These are phyloP conservation scores for Conus betulinus DNA, from an alignment of 1,140 invertebrate species.

Conservation along the genomic window DNA sequence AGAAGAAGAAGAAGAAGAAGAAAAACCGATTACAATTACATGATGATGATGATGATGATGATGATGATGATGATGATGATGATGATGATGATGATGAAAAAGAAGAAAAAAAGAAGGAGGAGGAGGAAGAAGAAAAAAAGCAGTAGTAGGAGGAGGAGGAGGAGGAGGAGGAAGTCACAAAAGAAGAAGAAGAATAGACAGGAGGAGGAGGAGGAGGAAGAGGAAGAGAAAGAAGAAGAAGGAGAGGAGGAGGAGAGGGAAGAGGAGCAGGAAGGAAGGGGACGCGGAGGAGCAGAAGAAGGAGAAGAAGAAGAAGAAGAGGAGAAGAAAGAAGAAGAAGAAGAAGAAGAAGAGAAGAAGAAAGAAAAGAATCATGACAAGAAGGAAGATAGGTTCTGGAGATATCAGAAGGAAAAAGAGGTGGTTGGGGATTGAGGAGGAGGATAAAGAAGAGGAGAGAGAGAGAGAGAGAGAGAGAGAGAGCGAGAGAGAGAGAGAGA, in stretches of 20 bases:
- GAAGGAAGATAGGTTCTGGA: background rate
- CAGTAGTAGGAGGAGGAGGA: background rate
- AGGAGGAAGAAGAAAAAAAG: constrained; percentile 19
- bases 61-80: too few species aligned
- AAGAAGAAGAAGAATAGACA: too few species aligned
- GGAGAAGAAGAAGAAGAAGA: background rate
- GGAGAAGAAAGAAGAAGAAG: background rate
- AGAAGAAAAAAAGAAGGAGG: background rate
- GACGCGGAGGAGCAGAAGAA: background rate
- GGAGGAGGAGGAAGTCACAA: too few species aligned
- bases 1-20: too few species aligned
- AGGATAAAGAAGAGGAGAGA: too few species aligned
- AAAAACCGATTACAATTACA: too few species aligned
- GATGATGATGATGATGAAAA: too few species aligned
- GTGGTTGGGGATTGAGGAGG: too few species aligned
- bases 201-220: background rate
- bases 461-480: too few species aligned
- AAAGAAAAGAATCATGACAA: background rate
- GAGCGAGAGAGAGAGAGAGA: background rate
- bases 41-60: too few species aligned
- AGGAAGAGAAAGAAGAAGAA: background rate
- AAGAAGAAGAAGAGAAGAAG: background rate
- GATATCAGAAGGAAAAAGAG: background rate
- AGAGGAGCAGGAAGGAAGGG: too few species aligned
- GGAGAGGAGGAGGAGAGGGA: background rate